Percentiles rank a stretch among this genome's conserved stretches.
Evolutionary conservation across 1,140 invertebrate species (phyloP).

Genomic region (Leptonema lineaticorne): DNA sequence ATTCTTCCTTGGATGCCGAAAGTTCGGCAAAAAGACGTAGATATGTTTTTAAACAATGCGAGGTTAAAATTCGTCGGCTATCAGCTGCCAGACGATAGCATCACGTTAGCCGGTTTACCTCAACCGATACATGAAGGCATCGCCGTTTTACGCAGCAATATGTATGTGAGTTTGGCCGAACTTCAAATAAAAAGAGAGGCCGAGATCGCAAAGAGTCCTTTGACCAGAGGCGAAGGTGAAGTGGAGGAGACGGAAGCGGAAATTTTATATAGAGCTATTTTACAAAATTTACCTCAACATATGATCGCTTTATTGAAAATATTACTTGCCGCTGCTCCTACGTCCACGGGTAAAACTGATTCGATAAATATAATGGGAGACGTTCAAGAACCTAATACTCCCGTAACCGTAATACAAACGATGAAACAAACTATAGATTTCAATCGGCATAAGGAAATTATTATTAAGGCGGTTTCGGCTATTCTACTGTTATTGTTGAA

Average conservation of each 20-base stretch:
- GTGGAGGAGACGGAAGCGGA: slow-evolving; percentile 80
- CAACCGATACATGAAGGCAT: slow-evolving; percentile 95
- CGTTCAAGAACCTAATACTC: slow-evolving; percentile 95
- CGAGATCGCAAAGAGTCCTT: slow-evolving; percentile 75
- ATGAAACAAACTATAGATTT: slow-evolving; percentile 97
- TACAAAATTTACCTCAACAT: slow-evolving; percentile 92
- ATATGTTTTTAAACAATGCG: slow-evolving; percentile 87
- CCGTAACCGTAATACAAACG: slow-evolving; percentile 94
- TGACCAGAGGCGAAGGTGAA: slow-evolving; percentile 73
- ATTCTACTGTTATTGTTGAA: slow-evolving; percentile 92
- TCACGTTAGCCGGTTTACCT: slow-evolving; percentile 88
- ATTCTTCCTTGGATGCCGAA: slow-evolving; percentile 94
- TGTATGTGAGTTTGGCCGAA: slow-evolving; percentile 82
- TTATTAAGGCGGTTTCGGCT: slow-evolving; percentile 96
- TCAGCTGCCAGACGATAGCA: slow-evolving; percentile 77
- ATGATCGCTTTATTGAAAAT: slow-evolving; percentile 98
- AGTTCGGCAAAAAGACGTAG: slow-evolving; percentile 91
- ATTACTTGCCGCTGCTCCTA: slow-evolving; percentile 93
- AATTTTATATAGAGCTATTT: slow-evolving; percentile 86
- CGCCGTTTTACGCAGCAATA: slow-evolving; percentile 84
- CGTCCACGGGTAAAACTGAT: slow-evolving; percentile 96
- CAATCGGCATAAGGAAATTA: slow-evolving; percentile 98
- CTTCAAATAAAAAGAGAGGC: slow-evolving; percentile 82
- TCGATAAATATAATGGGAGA: slow-evolving; percentile 98
- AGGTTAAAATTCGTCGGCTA: slow-evolving; percentile 95